Percentiles rank a stretch among this genome's conserved stretches.
Conservation (phyloP, 2,113 vertebrate species). For the Phalacrocorax pelagicus region DNA sequence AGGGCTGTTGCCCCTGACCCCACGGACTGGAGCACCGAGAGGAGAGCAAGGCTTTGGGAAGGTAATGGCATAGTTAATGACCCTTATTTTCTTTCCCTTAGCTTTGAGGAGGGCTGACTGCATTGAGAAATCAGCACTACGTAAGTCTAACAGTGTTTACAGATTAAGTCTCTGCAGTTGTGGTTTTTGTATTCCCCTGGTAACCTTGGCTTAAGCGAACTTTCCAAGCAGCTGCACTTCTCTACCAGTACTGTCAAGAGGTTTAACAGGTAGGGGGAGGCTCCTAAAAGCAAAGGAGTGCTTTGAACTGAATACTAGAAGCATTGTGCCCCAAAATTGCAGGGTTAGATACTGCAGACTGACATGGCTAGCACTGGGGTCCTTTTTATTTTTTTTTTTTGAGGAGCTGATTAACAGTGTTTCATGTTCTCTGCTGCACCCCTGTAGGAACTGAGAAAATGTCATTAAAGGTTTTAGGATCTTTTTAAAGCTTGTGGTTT, state of each 20-base stretch:
- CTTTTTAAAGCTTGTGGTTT: not conserved
- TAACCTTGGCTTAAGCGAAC: not conserved
- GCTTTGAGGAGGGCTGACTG: not conserved
- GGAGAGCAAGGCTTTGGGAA: not conserved
- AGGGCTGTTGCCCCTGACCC: not conserved
- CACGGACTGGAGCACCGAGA: accelerated
- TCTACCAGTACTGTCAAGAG: not conserved
- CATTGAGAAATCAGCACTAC: not conserved
- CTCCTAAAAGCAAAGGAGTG: not conserved
- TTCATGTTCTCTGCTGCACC: not conserved
- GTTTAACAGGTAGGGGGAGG: not conserved
- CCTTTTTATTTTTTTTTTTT: not conserved
- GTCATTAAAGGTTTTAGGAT: not conserved
- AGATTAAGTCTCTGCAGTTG: not conserved
- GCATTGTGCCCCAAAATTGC: accelerated
- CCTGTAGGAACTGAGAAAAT: not conserved
- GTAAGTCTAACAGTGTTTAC: not conserved
- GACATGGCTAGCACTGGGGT: accelerated
- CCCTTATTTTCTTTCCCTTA: not conserved
- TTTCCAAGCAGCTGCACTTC: accelerated
- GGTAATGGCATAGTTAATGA: not conserved
- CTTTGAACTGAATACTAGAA: not conserved
- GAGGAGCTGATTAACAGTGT: not conserved
- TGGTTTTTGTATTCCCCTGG: not conserved
- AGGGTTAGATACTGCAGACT: not conserved